Evolutionary conservation across 2,113 vertebrate species (phyloP).

Genomic region (Hydrochoerus hydrochaeris): DNA sequence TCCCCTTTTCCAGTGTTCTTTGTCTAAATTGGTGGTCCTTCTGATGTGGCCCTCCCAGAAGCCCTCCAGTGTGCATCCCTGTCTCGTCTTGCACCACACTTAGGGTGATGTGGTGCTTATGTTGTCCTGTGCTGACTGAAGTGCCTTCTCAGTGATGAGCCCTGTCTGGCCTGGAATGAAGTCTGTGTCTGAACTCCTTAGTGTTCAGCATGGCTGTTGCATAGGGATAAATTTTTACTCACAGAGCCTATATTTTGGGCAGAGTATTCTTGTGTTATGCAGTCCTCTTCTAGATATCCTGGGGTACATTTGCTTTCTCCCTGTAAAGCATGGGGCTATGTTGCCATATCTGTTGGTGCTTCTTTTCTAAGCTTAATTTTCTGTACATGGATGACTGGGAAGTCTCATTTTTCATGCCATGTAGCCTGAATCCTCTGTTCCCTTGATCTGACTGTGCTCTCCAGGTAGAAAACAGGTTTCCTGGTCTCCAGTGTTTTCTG

Average conservation of each 20-base stretch:
- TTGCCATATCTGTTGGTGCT: accelerated
- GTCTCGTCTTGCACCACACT: accelerated
- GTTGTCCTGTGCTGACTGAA: accelerated
- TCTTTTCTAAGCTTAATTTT: too few relatives aligned
- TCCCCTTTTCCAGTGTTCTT: not conserved
- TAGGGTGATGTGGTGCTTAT: not conserved
- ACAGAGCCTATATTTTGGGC: not conserved
- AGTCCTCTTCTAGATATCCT: not conserved
- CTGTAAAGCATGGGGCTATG: not conserved
- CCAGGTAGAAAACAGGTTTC: not conserved
- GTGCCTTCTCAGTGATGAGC: not conserved
- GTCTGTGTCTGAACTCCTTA: accelerated
- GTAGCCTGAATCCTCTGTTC: too few relatives aligned
- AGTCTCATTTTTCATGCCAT: not conserved
- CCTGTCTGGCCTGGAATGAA: not conserved
- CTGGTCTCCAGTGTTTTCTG: not conserved
- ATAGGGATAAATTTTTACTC: accelerated
- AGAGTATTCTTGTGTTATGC: accelerated
- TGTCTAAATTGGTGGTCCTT: not conserved
- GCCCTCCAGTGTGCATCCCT: not conserved
- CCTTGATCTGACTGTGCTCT: not conserved
- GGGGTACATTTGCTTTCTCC: not conserved
- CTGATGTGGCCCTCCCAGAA: not conserved
- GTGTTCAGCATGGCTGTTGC: not conserved
- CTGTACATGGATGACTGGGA: not conserved